These are phyloP conservation scores for Punctoribates punctum DNA, from an alignment of 2,888 invertebrate genomes.

Conservation along the genomic window DNA sequence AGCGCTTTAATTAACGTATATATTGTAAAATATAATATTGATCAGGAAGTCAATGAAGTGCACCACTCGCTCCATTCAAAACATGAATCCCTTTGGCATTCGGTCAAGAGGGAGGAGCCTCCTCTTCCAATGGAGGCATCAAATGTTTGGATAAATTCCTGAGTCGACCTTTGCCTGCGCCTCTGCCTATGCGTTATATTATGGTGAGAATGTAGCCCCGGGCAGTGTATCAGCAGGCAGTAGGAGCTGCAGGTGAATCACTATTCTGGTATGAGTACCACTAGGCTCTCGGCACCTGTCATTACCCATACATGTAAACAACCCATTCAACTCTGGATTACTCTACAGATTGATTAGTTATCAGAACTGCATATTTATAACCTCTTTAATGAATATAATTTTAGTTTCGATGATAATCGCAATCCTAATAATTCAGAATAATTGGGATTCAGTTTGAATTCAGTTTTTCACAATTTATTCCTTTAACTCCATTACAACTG, in stretches of 20 bases:
- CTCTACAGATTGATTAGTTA: conserved; percentile 34
- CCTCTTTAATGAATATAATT: conserved; percentile 31
- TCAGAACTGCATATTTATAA: conserved; percentile 30
- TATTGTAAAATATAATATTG: conserved; percentile 29
- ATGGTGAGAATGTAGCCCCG: conserved; percentile 35
- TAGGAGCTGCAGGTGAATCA: conserved; percentile 39
- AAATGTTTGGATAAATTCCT: conserved; percentile 30
- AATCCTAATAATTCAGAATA: conserved; percentile 9
- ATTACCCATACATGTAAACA: conserved; percentile 39
- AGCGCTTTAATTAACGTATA: background rate
- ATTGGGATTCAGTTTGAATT: conserved; percentile 28
- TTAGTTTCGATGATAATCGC: conserved; percentile 38
- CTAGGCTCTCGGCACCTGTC: conserved; percentile 38
- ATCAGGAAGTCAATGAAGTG: conserved; percentile 26
- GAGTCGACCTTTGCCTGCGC: conserved; percentile 14
- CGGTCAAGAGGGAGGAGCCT: conserved; percentile 35
- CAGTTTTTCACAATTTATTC: conserved; percentile 29
- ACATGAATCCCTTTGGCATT: conserved; percentile 26
- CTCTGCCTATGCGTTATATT: background rate
- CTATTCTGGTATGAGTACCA: conserved; percentile 37
- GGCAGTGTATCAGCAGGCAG: conserved; percentile 38
- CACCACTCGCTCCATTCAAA: background rate
- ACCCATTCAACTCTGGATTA: conserved; percentile 13
- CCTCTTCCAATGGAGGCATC: background rate
- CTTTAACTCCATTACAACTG: conserved; percentile 2